phyloP scores from a whole-genome alignment of 2,113 vertebrate genomes.

The Chionis minor region DNA sequence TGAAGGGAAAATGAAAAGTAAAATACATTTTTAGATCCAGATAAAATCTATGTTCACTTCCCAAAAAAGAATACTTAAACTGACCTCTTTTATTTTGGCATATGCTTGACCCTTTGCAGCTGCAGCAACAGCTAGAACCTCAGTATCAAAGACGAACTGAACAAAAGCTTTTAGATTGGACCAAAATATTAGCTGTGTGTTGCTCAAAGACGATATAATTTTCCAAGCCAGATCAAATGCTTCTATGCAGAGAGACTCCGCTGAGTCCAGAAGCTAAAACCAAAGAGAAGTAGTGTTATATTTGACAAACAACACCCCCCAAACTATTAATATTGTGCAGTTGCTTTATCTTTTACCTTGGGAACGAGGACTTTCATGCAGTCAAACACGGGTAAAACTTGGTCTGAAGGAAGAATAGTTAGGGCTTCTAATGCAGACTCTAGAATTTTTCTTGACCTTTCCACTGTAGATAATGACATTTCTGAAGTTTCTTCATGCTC shows the following conservation, averaged over 20 bases:
- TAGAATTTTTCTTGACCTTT: conserved; percentile 54
- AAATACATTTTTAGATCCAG: background rate
- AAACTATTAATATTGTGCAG: background rate
- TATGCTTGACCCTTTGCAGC: conserved; percentile 70
- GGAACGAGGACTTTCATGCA: conserved; percentile 85
- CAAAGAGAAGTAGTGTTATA: background rate
- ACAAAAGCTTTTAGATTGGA: conserved; percentile 86
- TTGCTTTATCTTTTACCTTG: conserved; percentile 73
- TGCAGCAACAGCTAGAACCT: conserved; percentile 77
- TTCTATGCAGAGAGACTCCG: conserved; percentile 82
- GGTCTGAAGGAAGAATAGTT: conserved; percentile 82
- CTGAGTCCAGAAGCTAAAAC: conserved; percentile 76
- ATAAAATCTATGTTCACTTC: background rate
- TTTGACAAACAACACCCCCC: background rate
- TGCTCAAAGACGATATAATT: conserved; percentile 83
- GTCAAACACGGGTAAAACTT: conserved; percentile 83
- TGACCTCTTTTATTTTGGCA: conserved; percentile 84
- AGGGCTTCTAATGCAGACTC: conserved; percentile 82
- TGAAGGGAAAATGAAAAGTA: background rate
- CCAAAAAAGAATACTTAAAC: background rate
- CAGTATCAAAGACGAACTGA: conserved; percentile 80
- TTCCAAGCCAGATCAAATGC: conserved; percentile 86
- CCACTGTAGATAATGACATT: background rate
- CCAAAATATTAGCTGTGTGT: conserved; percentile 92
- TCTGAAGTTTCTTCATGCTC: background rate